Evolutionary conservation across 2,113 vertebrate genomes (phyloP), one percentile per base, ranked within the genome.

Genomic region (Tachysurus fulvidraco): DNA sequence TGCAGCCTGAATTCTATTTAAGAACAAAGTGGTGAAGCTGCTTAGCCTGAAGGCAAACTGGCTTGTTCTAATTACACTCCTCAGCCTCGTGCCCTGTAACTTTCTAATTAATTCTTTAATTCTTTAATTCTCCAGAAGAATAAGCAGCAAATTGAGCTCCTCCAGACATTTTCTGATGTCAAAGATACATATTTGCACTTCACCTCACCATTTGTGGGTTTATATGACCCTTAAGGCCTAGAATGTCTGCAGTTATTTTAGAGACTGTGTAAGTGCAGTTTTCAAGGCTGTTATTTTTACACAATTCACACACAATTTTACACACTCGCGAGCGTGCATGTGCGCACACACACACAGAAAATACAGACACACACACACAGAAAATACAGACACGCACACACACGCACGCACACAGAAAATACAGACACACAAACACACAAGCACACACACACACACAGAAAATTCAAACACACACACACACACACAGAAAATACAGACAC

Each of bases 51-150:
- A 77, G 84, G 79, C 85, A 73, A 50, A 67, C 60, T 71, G 88
- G 86, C 62, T 86, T 73, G 54, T 46, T 86, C 78, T 86, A 86
- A 88, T 83, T 86, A 85, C 78, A 78, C 88, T 83, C 88, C 50
- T 86, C 88, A 86, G 84, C 79, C 44, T 71, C 30, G 55, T 71
- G 59, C 74, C 44, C 78, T 59, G 71, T 71, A 79, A 81, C 67
- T 88, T 88, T 88, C 83, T 85, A 84, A 87, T 87, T 83, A 87
- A 87, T 87, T 88, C 50, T 80, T 60, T 60, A 59, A 36, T 36
- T 54, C 17, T 76, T 59, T 64, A 28, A 60, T 81, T 60, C 78
- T 74, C 50, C 67, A 77, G 79, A 65, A 83, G 78, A 85, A 88
- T 85, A 83, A 86, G 85, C 84, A 82, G 71, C 79, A 86, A 88